Evolutionary conservation across 1,140 invertebrate genomes (phyloP), one percentile per base, ranked within the genome.

Genomic region (Plectrocnemia conspersa): DNA sequence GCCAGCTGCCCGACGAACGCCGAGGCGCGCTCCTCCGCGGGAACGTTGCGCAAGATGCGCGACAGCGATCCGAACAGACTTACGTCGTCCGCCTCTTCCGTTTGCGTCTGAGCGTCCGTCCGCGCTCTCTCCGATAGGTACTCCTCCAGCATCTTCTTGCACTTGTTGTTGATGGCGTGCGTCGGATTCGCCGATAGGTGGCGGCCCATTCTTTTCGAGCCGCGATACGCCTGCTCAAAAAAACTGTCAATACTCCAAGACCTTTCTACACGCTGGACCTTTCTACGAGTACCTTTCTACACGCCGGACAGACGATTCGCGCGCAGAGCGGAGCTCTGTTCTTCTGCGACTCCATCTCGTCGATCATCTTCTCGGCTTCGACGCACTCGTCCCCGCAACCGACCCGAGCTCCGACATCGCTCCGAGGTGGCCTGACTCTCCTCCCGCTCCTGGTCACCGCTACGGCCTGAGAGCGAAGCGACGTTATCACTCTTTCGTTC

Each of bases 1-100:
- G 55, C 46, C 1, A 62, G 49, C 32, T 62, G 56, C 21, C 56
- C 22, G 3, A 62, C 35, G 42, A 62, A 62, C 22, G 58, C 52
- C 6, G 48, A 42, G 1, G 53, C 53, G 15, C 56, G 46, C 16
- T 38, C 40, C 38, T 58, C 56, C 9, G 49, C 56, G 5, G 55
- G 36, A 13, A 53, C 52, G 10, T 35, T 41, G 19, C 58, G 56
- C 22, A 62, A 19, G 15, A 62, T 58, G 6, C 48, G 21, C 0
- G 53, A 44, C 10, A 62, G 47, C 33, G 47, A 49, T 23, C 23
- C 46, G 29, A 58, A 62, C 13, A 62, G 47, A 50, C 48, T 62
- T 25, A 42, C 49, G 2, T 58, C 56, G 13, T 58, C 53, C 22
- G 44, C 52, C 13, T 49, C 45, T n/a, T 33, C 41, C 11, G 52